These are phyloP conservation scores for Stegana nigrithorax DNA, from an alignment of 2,888 invertebrate species.

Conservation along the genomic window DNA sequence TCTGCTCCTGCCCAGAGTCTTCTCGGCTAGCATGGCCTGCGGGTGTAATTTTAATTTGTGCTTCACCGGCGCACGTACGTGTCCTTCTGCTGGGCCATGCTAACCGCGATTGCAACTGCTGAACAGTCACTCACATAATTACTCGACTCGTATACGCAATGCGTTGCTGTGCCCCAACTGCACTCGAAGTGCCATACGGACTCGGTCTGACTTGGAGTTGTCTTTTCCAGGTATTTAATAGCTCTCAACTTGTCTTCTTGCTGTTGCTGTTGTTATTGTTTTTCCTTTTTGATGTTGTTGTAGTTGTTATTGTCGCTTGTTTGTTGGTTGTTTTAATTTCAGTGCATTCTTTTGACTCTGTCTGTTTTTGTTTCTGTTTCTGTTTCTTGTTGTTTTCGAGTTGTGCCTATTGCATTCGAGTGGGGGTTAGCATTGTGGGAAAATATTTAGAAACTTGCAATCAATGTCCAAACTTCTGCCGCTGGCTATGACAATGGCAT, in stretches of 20 bases:
- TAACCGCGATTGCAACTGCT: conserved; percentile 40
- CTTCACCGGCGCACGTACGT: conserved; percentile 26
- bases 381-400: background rate
- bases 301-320: background rate
- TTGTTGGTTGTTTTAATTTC: background rate
- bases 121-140: conserved; percentile 37
- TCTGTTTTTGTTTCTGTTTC: background rate
- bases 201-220: background rate
- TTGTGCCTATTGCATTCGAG: too few relatives aligned
- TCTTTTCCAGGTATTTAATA: conserved; percentile 7
- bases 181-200: background rate
- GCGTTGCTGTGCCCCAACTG: background rate
- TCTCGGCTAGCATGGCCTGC: conserved; percentile 43
- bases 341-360: background rate
- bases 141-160: conserved; percentile 15
- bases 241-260: conserved; percentile 1
- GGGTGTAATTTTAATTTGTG: conserved; percentile 65
- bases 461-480: conserved; percentile 54
- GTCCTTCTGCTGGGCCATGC: conserved; percentile 25
- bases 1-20: background rate
- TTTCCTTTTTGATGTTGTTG: background rate
- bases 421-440: conserved; percentile 47
- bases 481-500: conserved; percentile 50
- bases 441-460: conserved; percentile 59
- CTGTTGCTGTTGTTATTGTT: background rate